These are phyloP conservation scores for Eupithecia exiguata DNA, from an alignment of 2,888 invertebrate species.

Conservation along the genomic window DNA sequence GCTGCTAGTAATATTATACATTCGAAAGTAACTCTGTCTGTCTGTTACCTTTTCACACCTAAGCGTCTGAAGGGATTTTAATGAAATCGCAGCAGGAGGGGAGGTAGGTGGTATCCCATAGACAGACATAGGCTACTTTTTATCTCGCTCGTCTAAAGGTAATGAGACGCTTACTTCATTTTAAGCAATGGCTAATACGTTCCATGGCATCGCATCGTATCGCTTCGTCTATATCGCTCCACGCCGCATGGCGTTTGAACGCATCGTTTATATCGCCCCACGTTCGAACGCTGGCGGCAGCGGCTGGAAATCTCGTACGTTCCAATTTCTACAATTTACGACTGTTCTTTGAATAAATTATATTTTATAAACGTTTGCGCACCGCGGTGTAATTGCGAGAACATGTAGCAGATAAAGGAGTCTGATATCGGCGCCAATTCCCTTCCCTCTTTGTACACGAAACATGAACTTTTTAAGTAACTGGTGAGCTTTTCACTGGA, in stretches of 20 bases:
- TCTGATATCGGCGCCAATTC: neutral
- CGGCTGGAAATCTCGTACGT: neutral
- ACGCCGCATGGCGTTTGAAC: neutral
- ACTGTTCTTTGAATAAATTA: slow-evolving; percentile 11
- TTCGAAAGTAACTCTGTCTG: too few relatives aligned
- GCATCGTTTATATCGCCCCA: neutral
- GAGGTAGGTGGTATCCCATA: too few relatives aligned
- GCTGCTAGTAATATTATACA: too few relatives aligned
- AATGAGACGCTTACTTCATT: too few relatives aligned
- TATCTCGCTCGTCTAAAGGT: too few relatives aligned
- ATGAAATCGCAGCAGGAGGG: too few relatives aligned
- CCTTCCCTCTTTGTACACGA: neutral
- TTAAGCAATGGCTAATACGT: too few relatives aligned
- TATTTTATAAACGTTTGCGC: neutral
- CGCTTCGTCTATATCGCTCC: neutral
- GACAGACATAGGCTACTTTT: too few relatives aligned
- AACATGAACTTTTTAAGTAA: neutral
- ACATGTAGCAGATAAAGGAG: neutral
- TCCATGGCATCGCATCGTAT: neutral
- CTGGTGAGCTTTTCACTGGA: neutral
- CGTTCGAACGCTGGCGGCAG: neutral
- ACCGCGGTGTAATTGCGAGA: neutral
- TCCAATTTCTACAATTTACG: slow-evolving; percentile 11
- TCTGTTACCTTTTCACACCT: too few relatives aligned
- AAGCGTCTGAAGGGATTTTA: too few relatives aligned